Conservation (phyloP, 2,113 vertebrate genomes). For the Hippocampus mohnikei region DNA sequence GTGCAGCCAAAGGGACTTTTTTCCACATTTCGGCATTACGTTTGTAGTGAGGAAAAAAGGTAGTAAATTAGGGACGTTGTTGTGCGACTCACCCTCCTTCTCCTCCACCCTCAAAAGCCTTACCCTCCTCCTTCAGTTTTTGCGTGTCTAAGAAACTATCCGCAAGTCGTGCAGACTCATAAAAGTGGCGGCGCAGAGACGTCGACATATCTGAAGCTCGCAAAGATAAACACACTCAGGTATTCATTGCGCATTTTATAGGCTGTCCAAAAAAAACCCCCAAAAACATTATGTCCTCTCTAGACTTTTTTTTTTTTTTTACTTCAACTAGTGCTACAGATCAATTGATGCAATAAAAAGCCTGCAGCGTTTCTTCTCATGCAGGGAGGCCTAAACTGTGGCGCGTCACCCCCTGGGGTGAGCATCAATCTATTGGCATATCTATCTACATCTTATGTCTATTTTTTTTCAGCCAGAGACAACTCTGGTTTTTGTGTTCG, state of each 20-base stretch:
- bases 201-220: constrained; percentile 73
- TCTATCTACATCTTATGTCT: too few relatives aligned
- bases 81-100: constrained; percentile 34
- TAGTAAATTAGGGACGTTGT: constrained; percentile 53
- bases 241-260: constrained; percentile 76
- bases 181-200: constrained; percentile 72
- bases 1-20: background rate
- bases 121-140: constrained; percentile 35
- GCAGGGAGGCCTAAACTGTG: constrained; percentile 33
- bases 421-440: background rate
- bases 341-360: constrained; percentile 65
- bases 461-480: too few relatives aligned
- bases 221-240: constrained; percentile 78
- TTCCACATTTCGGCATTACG: background rate
- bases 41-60: background rate
- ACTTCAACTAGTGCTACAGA: constrained; percentile 49
- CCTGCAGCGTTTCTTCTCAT: constrained; percentile 28
- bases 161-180: constrained; percentile 68
- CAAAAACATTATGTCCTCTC: constrained; percentile 67
- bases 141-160: constrained; percentile 68
- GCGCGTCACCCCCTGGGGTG: too few relatives aligned
- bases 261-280: constrained; percentile 51
- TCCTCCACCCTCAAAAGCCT: background rate
- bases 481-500: too few relatives aligned
- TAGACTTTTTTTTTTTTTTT: constrained; percentile 43